Conservation (phyloP, 2,888 invertebrate genomes). For the Mamestra brassicae region DNA sequence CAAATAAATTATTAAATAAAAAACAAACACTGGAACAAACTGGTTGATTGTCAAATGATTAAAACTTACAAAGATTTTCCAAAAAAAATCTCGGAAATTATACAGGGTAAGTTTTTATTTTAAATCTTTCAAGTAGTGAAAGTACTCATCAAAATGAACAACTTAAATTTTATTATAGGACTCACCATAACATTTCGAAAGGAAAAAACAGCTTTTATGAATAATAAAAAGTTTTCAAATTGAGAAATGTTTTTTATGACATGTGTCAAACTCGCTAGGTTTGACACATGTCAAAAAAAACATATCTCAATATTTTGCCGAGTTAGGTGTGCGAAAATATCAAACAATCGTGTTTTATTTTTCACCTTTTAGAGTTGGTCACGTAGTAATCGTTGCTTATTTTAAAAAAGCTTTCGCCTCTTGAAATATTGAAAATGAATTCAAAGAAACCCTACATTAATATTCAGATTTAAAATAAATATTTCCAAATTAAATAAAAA, state of each 20-base stretch:
- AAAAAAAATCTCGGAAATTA: neutral
- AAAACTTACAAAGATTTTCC: neutral
- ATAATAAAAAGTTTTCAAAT: too few relatives aligned
- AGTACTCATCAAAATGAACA: neutral
- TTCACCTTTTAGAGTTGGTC: too few relatives aligned
- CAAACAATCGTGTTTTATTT: too few relatives aligned
- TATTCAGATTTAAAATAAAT: neutral
- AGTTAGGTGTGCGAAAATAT: too few relatives aligned
- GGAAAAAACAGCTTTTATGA: too few relatives aligned
- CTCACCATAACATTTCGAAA: neutral
- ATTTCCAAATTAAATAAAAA: neutral
- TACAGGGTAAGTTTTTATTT: neutral
- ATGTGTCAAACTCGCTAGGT: too few relatives aligned
- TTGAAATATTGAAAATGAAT: neutral
- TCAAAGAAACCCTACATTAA: neutral
- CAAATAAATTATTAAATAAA: conserved; percentile 38
- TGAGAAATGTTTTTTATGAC: too few relatives aligned
- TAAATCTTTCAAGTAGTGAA: neutral
- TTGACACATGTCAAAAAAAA: too few relatives aligned
- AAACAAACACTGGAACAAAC: conserved; percentile 28
- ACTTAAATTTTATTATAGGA: neutral
- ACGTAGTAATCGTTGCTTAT: too few relatives aligned
- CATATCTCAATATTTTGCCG: too few relatives aligned
- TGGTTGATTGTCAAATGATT: neutral
- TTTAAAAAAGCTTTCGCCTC: neutral